Conservation (phyloP, 2,797 vertebrate species). For the Rhinoraja longicauda region DNA sequence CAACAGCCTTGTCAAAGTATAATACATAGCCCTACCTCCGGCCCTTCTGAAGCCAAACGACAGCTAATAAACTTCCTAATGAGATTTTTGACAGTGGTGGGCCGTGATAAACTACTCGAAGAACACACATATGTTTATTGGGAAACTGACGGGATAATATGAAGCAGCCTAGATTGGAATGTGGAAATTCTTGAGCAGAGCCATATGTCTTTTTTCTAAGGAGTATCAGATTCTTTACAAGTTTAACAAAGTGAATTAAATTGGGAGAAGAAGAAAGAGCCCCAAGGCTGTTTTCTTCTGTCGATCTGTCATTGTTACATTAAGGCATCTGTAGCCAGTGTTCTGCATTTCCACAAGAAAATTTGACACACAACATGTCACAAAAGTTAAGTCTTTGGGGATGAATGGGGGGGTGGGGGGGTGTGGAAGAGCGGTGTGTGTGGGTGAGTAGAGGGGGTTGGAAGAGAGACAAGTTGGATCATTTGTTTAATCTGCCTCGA, state of each 20-base stretch:
- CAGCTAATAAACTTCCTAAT: slow-evolving; percentile 3
- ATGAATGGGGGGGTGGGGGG: too few species aligned
- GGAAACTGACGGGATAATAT: slow-evolving; percentile 29
- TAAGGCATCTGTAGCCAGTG: too few species aligned
- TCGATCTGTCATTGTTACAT: background rate
- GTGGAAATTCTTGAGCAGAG: slow-evolving; percentile 21
- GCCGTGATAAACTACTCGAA: background rate
- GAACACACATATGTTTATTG: slow-evolving; percentile 7
- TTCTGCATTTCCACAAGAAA: background rate
- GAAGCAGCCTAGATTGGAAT: slow-evolving; percentile 31
- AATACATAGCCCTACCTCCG: background rate
- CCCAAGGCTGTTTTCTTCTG: background rate
- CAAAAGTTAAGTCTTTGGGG: background rate
- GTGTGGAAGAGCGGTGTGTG: too few species aligned
- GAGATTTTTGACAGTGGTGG: background rate
- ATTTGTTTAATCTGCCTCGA: background rate
- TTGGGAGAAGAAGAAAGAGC: background rate
- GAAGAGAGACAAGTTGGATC: background rate
- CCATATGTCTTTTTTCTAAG: slow-evolving; percentile 25
- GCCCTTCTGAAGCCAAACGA: background rate
- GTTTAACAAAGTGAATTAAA: slow-evolving; percentile 16
- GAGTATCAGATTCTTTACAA: slow-evolving; percentile 22
- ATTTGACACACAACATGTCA: background rate
- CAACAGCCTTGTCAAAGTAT: background rate
- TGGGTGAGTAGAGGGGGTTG: background rate